Percentiles rank a stretch among this genome's conserved stretches.
Conservation (phyloP, 1,140 invertebrate species). For the Mylabris phalerata region DNA sequence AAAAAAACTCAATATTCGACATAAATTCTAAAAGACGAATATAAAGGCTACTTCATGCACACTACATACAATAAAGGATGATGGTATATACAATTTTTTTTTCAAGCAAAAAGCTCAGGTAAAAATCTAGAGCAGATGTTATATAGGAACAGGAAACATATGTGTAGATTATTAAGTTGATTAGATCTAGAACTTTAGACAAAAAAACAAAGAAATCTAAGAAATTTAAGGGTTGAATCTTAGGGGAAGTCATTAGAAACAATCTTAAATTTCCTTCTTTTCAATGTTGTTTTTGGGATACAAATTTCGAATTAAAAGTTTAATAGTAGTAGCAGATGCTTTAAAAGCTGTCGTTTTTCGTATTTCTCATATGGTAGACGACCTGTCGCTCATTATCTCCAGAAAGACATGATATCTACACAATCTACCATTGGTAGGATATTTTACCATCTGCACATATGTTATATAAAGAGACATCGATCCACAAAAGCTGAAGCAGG, state of each 20-base stretch:
- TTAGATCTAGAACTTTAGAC: background rate
- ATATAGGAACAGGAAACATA: conserved; percentile 10
- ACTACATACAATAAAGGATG: conserved; percentile 1
- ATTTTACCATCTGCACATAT: conserved; percentile 5
- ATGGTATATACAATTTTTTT: conserved; percentile 1
- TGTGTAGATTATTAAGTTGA: conserved; percentile 8
- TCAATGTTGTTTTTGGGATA: no score
- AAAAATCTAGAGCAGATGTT: conserved; percentile 12
- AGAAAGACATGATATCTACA: no score
- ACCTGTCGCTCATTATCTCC: no score
- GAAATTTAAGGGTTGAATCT: conserved; percentile 8
- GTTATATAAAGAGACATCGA: background rate
- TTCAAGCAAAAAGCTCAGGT: conserved; percentile 1
- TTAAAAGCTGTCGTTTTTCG: no score
- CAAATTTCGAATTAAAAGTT: no score
- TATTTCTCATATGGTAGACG: no score
- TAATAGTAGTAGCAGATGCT: no score
- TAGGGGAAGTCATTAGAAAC: background rate
- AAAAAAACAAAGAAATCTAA: conserved; percentile 10
- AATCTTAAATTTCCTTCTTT: no score
- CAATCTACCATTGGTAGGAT: no score
- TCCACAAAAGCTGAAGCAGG: conserved; percentile 1
- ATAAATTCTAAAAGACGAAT: conserved; percentile 2
- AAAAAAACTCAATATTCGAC: background rate
- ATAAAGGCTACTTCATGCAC: background rate